A percentile compares a stretch with the other conserved stretches of the same genome.
Evolutionary conservation across 1,140 invertebrate species (phyloP).

Genomic region (Papilio machaon): DNA sequence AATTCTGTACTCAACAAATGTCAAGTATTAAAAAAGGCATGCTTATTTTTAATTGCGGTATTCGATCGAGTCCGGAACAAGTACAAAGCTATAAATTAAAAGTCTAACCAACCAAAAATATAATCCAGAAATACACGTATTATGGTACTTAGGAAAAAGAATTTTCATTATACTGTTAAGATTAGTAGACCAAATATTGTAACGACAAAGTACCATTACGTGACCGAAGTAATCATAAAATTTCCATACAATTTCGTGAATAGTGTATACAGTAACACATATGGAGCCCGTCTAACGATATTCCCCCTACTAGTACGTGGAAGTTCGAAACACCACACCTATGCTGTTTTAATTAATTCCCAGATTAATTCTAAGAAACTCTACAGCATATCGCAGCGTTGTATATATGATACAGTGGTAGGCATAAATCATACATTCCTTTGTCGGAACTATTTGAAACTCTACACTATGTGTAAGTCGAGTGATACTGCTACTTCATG

Average conservation of each 20-base stretch:
- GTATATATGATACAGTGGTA: neutral
- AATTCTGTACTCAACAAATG: no score
- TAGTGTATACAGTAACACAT: neutral
- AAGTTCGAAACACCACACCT: conserved; percentile 17
- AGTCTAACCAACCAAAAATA: neutral
- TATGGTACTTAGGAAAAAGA: neutral
- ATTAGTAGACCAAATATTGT: neutral
- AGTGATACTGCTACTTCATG: neutral
- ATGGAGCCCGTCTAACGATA: neutral
- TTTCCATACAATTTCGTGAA: conserved; percentile 20
- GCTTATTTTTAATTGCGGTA: no score
- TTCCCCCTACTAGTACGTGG: neutral
- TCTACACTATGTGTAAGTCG: neutral
- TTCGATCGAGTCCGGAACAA: no score
- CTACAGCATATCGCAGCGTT: conserved; percentile 7
- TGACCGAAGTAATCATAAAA: conserved; percentile 18
- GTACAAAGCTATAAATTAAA: neutral
- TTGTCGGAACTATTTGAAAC: conserved; percentile 8
- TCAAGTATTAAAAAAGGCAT: no score
- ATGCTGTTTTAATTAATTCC: conserved; percentile 26
- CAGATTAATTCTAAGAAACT: conserved; percentile 35
- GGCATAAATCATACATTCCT: neutral
- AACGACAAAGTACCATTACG: conserved; percentile 12
- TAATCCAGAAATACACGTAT: neutral
- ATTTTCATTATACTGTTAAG: neutral